Base-by-base conservation (phyloP, 2,797 vertebrate species). In the Microtus obscurus region DNA sequence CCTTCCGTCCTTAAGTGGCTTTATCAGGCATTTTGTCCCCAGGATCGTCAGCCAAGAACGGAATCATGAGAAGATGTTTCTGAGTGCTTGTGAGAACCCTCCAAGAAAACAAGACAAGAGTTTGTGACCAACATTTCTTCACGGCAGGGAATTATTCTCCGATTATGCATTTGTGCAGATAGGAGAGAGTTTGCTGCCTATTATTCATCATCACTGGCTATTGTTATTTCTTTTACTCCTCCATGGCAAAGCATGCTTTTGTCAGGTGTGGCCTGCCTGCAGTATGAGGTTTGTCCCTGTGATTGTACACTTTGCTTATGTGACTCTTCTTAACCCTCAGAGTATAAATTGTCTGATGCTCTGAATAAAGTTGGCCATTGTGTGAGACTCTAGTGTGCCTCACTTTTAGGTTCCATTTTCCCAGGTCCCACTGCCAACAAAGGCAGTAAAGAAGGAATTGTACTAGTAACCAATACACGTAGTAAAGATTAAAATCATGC, bases 401-500 rank as follows among this genome's bases (percentile, higher is more conserved):
- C 34, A 25, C 1, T 37, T 37, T 40, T 27, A 37, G 78, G 53
- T 13, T 59, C 34, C 6, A 27, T 80, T 37, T 37, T 59, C n/a
- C n/a, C 12, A 80, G 53, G n/a, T 16, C 34, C n/a, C 53, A 80
- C 6, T 1, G 78, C 21, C 23, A 37, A 56, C 53, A 80, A 59
- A 14, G 59, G n/a, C n/a, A 59, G 23, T 27, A 37, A 59, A 59
- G 21, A 80, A 27, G 25, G 25, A 82, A 61, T 40, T 56, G 27
- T 25, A 29, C 25, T 25, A 17, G 37, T 43, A 61, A 61, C 37
- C 19, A 61, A 43, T 63, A 63, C 8, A 82, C 56, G 1, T 16
- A 61, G 16, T 43, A 74, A 82, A 95, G 59, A 91, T 91, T 59
- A 76, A 91, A 94, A 74, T 90, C 43, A 93, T 1, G 43, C 4